Conservation (phyloP, 1,140 invertebrate species). For the Tetramorium simillimum region DNA sequence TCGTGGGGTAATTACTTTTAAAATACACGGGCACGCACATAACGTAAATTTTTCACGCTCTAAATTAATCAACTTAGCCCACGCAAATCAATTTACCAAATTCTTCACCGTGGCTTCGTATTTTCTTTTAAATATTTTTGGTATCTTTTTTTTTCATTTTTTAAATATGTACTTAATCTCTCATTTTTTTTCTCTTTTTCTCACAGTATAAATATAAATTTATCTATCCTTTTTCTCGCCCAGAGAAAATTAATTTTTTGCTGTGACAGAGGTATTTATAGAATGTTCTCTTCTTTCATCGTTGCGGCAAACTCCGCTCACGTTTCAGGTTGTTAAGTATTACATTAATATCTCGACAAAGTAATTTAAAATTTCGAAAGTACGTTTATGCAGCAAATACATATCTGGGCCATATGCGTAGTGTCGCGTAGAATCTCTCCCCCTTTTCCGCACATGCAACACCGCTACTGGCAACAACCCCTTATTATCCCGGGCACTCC, state of each 20-base stretch:
- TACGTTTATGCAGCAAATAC: constrained; percentile 35
- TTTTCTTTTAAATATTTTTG: not conserved
- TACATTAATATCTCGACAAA: not conserved
- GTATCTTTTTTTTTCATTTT: not conserved
- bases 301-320: not conserved
- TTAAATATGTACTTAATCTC: too few relatives aligned
- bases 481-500: constrained; percentile 73
- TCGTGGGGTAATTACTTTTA: constrained; percentile 19
- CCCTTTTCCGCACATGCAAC: constrained; percentile 58
- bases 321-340: not conserved
- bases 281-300: not conserved
- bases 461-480: constrained; percentile 75
- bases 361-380: constrained; percentile 25
- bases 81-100: not conserved
- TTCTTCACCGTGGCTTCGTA: not conserved
- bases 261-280: not conserved
- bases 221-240: not conserved
- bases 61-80: not conserved
- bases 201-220: not conserved
- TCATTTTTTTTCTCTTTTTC: not conserved
- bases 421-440: constrained; percentile 59
- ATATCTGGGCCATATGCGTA: constrained; percentile 59
- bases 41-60: constrained; percentile 10
- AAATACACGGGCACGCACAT: not conserved
- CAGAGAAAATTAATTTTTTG: not conserved